These are phyloP conservation scores for Drosophila pallidifrons DNA, from an alignment of 1,140 invertebrate species.

Conservation along the genomic window DNA sequence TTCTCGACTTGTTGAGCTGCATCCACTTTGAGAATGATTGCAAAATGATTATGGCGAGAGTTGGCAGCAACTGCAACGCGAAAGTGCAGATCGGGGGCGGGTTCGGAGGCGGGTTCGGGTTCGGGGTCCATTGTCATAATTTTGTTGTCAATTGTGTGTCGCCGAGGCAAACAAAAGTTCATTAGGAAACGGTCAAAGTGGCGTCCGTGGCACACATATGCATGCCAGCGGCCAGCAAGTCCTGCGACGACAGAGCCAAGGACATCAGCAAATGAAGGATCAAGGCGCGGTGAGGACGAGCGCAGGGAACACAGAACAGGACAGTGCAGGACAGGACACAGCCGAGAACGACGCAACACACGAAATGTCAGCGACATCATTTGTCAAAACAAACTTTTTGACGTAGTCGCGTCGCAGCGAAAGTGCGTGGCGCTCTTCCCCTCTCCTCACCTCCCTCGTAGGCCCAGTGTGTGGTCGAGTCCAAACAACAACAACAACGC, in stretches of 20 bases:
- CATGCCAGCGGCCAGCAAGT: conserved; percentile 13
- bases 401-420: conserved; percentile 71
- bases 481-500: no score
- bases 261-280: conserved; percentile 26
- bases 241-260: conserved; percentile 33
- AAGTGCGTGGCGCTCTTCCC: conserved; percentile 57
- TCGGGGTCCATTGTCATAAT: conserved; percentile 35
- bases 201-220: conserved; percentile 66
- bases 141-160: conserved; percentile 51
- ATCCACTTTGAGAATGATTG: conserved; percentile 34
- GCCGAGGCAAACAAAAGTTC: conserved; percentile 52
- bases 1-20: conserved; percentile 42
- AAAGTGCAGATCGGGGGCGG: not conserved
- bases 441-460: not conserved
- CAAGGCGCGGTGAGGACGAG: not conserved
- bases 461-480: no score
- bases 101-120: not conserved
- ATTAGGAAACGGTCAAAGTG: conserved; percentile 56
- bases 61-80: not conserved
- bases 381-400: conserved; percentile 80
- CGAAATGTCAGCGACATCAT: conserved; percentile 70
- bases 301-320: not conserved
- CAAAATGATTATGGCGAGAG: conserved; percentile 46
- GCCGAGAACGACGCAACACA: conserved; percentile 18
- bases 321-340: not conserved